A percentile compares a stretch with the other conserved stretches of the same genome.
phyloP scores from a whole-genome alignment of 1,140 invertebrate species.

The Sipha flava region DNA sequence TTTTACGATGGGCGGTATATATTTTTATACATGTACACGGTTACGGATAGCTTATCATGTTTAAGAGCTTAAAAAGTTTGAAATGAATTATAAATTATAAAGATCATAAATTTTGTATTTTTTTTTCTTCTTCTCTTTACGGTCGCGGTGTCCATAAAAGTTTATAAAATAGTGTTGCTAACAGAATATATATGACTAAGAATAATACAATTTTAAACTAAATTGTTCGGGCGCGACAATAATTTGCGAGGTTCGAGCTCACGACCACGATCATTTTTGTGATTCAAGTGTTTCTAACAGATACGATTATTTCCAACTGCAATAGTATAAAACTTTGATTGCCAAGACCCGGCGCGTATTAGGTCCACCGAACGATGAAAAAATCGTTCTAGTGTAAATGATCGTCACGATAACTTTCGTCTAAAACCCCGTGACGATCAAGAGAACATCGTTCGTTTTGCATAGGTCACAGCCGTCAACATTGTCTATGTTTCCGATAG shows the following conservation, averaged over 20 bases:
- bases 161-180: background rate
- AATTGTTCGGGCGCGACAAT: background rate
- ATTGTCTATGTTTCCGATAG: too few relatives aligned
- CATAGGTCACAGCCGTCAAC: too few relatives aligned
- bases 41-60: background rate
- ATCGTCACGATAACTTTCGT: too few relatives aligned
- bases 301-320: background rate
- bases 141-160: background rate
- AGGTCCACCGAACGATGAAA: too few relatives aligned
- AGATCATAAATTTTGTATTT: background rate
- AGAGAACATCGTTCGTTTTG: too few relatives aligned
- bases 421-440: too few relatives aligned
- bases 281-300: background rate
- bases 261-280: too few relatives aligned
- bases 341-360: too few relatives aligned
- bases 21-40: too few relatives aligned
- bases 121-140: background rate
- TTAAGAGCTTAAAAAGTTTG: background rate
- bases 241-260: background rate
- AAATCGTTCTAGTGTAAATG: too few relatives aligned
- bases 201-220: background rate
- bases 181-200: background rate
- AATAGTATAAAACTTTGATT: too few relatives aligned
- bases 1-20: background rate
- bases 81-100: background rate